Evolutionary conservation across 2,888 invertebrate species (phyloP).

Genomic region (Dorcus parallelipipedus): DNA sequence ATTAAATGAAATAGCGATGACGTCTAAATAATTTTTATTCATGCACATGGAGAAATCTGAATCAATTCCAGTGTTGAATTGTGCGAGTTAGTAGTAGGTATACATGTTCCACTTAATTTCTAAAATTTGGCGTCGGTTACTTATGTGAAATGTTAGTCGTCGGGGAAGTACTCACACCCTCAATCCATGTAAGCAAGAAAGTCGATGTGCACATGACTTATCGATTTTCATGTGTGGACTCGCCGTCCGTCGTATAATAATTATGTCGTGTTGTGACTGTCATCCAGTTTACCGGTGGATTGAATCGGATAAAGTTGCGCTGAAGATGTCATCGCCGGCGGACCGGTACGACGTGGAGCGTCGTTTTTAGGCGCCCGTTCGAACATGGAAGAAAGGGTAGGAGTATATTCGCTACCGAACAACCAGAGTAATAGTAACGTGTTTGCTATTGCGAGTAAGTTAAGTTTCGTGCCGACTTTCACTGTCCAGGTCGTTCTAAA

Average conservation of each 20-base stretch:
- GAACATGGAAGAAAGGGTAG: background rate
- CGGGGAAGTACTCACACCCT: too few species aligned
- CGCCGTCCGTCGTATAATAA: conserved; percentile 1
- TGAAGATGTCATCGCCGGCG: background rate
- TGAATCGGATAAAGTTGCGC: background rate
- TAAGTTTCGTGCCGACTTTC: conserved; percentile 4
- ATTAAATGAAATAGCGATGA: too few species aligned
- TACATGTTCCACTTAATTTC: too few species aligned
- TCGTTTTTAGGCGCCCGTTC: background rate
- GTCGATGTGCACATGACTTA: background rate
- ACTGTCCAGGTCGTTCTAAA: conserved; percentile 6
- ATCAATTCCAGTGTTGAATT: too few species aligned
- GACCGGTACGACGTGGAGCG: background rate
- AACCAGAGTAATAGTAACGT: background rate
- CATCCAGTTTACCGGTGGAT: background rate
- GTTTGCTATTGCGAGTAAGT: background rate
- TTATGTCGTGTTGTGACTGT: conserved; percentile 2
- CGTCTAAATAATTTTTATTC: too few species aligned
- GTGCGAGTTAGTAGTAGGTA: too few species aligned
- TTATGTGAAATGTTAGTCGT: too few species aligned
- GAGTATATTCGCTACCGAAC: background rate
- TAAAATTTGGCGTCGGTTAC: too few species aligned
- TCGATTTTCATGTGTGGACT: background rate
- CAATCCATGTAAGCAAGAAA: background rate
- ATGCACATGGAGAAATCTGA: too few species aligned